Evolutionary conservation across 2,797 vertebrate genomes (phyloP).

Genomic region (Macropus fuliginosus): DNA sequence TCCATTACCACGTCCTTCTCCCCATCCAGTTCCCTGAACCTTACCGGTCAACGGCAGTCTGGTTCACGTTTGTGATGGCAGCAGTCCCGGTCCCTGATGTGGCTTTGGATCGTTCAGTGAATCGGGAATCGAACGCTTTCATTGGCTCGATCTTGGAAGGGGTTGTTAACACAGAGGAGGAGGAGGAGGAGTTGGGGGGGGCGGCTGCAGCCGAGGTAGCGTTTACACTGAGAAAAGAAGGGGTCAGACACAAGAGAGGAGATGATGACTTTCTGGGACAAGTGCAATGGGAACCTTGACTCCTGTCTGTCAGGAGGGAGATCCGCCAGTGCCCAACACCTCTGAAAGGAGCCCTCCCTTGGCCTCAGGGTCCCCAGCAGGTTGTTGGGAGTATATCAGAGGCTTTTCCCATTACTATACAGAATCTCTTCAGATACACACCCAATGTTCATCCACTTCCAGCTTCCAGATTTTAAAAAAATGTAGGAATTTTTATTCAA

Average conservation of each 20-base stretch:
- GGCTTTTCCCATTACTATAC: accelerated
- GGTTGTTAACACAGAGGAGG: constrained; percentile 83
- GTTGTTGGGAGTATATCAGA: background rate
- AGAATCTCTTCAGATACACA: background rate
- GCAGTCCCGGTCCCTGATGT: constrained; percentile 93
- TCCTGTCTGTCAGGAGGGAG: background rate
- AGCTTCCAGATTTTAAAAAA: background rate
- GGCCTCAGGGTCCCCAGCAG: background rate
- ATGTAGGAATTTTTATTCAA: background rate
- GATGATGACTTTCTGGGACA: background rate
- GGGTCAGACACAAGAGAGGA: background rate
- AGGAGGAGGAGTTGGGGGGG: constrained; percentile 76
- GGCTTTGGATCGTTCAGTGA: constrained; percentile 98
- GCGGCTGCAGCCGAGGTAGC: constrained; percentile 82
- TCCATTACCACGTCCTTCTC: background rate
- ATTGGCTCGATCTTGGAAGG: constrained; percentile 97
- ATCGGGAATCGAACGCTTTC: constrained; percentile 97
- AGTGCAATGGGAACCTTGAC: background rate
- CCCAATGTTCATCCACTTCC: background rate
- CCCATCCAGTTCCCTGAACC: background rate
- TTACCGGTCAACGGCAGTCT: constrained; percentile 91
- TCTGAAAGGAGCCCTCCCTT: background rate
- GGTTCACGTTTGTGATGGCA: constrained; percentile 86
- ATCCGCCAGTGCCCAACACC: too few relatives aligned
- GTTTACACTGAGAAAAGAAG: constrained; percentile 80